These are phyloP conservation scores for Tanypteryx hageni DNA, from an alignment of 2,888 invertebrate species.

Conservation along the genomic window DNA sequence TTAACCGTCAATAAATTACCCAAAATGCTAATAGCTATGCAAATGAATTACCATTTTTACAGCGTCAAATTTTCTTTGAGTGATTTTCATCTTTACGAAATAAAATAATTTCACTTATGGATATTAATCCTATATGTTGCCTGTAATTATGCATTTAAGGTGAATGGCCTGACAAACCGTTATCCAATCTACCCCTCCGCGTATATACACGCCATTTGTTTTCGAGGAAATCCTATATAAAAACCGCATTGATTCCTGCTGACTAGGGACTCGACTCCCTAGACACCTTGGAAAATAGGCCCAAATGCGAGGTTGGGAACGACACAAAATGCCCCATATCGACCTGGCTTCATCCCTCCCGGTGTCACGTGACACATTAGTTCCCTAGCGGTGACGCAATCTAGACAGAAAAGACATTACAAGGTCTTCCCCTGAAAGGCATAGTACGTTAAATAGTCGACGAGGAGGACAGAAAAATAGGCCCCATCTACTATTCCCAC, in stretches of 20 bases:
- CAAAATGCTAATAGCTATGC: no score
- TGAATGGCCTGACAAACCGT: no score
- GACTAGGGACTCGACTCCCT: not conserved
- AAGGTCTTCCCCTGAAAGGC: not conserved
- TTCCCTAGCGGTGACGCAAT: constrained; percentile 32
- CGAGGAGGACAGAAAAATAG: constrained; percentile 20
- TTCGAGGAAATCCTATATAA: not conserved
- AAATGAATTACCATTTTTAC: no score
- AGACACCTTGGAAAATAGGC: constrained; percentile 19
- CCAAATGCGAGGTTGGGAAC: not conserved
- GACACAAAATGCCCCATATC: constrained; percentile 28
- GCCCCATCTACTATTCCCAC: not conserved
- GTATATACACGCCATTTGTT: not conserved
- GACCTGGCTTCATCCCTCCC: constrained; percentile 2
- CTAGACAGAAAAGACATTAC: constrained; percentile 25
- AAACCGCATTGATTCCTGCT: not conserved
- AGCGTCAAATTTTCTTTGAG: no score
- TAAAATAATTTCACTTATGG: no score
- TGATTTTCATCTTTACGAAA: no score
- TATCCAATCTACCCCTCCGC: not conserved
- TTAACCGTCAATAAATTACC: no score
- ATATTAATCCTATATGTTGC: no score
- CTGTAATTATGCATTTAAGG: no score
- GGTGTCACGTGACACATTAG: constrained; percentile 32
- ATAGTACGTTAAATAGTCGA: constrained; percentile 24